phyloP scores from a whole-genome alignment of 2,113 vertebrate genomes.

The Centropus bengalensis region DNA sequence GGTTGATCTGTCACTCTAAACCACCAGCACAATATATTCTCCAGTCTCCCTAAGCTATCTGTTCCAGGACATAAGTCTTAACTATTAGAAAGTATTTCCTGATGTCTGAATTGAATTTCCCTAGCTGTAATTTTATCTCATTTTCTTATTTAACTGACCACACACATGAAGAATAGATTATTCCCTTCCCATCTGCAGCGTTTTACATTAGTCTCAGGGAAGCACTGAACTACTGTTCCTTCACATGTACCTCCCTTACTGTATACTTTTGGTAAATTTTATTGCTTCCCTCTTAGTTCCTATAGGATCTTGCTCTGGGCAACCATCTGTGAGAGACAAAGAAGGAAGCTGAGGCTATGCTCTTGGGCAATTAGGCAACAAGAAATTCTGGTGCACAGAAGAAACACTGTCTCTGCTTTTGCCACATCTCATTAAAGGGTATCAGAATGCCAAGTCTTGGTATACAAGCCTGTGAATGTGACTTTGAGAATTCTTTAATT shows the following conservation, averaged over 20 bases:
- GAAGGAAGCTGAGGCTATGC: not conserved
- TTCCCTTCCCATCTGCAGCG: constrained; percentile 35
- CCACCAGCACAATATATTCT: not conserved
- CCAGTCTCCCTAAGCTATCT: not conserved
- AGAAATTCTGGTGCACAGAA: not conserved
- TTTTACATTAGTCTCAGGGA: not conserved
- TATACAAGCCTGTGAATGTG: fast-evolving
- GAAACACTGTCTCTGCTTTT: not conserved
- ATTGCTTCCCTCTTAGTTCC: not conserved
- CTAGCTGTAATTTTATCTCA: constrained; percentile 20
- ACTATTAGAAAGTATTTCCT: constrained; percentile 52
- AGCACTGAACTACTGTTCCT: not conserved
- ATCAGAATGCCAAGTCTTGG: too few species aligned
- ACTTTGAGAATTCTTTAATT: not conserved
- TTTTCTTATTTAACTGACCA: constrained; percentile 10
- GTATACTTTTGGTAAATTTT: not conserved
- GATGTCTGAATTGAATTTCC: constrained; percentile 47
- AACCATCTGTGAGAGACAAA: not conserved
- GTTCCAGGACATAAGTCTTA: not conserved
- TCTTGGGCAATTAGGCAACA: not conserved
- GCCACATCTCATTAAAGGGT: not conserved
- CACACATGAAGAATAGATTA: not conserved
- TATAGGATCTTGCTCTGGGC: not conserved
- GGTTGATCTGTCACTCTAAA: constrained; percentile 16
- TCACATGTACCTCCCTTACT: not conserved